A percentile compares a stretch with the other conserved stretches of the same genome.
phyloP scores from a whole-genome alignment of 2,797 vertebrate species.

The Clarias fuscus region DNA sequence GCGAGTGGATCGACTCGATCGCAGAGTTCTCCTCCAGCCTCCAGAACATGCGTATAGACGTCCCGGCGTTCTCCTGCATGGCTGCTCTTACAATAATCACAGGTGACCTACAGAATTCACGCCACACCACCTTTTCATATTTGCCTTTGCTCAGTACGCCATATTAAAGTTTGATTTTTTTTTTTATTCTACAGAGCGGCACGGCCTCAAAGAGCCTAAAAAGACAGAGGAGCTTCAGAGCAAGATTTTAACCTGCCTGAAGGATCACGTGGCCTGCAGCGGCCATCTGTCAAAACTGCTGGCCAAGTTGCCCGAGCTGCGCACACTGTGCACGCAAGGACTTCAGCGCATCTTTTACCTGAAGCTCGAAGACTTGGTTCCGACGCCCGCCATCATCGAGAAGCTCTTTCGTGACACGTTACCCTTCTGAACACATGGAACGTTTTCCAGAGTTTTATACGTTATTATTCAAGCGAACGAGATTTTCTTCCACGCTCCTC shows the following conservation, averaged over 20 bases:
- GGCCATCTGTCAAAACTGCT: constrained; percentile 91
- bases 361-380: constrained; percentile 97
- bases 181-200: constrained; percentile 80
- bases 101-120: constrained; percentile 70
- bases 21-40: constrained; percentile 92
- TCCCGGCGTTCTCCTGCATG: constrained; percentile 94
- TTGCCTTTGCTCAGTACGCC: background rate
- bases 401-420: constrained; percentile 97
- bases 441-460: constrained; percentile 18
- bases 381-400: constrained; percentile 94
- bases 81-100: constrained; percentile 92
- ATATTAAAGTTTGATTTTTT: background rate
- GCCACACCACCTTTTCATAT: background rate
- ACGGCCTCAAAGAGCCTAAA: constrained; percentile 92
- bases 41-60: constrained; percentile 93
- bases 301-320: constrained; percentile 93
- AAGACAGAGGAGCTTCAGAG: constrained; percentile 92
- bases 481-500: background rate
- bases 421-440: constrained; percentile 82
- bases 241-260: constrained; percentile 90
- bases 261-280: constrained; percentile 83
- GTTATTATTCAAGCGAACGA: background rate
- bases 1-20: constrained; percentile 97
- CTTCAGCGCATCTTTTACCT: constrained; percentile 99
- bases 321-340: constrained; percentile 94